Percentiles rank a stretch among this genome's conserved stretches.
Evolutionary conservation across 1,140 invertebrate species (phyloP).

Genomic region (Mamestra configurata): DNA sequence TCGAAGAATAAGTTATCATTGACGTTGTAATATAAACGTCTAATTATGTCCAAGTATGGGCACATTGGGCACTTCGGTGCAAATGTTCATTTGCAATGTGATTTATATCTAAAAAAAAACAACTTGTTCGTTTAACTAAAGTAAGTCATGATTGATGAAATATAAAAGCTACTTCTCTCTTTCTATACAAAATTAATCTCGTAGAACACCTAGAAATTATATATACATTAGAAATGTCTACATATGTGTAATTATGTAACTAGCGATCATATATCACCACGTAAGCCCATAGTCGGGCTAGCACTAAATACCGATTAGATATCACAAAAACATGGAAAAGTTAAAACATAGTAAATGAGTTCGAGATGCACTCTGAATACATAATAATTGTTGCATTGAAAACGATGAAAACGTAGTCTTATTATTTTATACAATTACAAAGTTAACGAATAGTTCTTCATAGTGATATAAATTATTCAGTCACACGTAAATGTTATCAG

Average conservation of each 20-base stretch:
- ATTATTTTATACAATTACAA: slow-evolving; percentile 66
- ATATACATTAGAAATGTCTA: slow-evolving; percentile 45
- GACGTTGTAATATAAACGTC: slow-evolving; percentile 45
- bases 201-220: slow-evolving; percentile 38
- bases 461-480: slow-evolving; percentile 59
- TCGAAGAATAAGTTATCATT: slow-evolving; percentile 36
- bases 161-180: slow-evolving; percentile 45
- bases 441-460: slow-evolving; percentile 41
- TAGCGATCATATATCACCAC: slow-evolving; percentile 34
- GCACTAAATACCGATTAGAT: slow-evolving; percentile 45
- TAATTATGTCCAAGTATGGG: slow-evolving; percentile 55
- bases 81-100: slow-evolving; percentile 45
- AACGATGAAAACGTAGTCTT: slow-evolving; percentile 67
- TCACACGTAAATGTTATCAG: slow-evolving; percentile 59
- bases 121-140: slow-evolving; percentile 49
- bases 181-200: slow-evolving; percentile 50
- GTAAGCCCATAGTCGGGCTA: slow-evolving; percentile 21
- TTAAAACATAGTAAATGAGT: slow-evolving; percentile 16
- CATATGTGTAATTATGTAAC: slow-evolving; percentile 42
- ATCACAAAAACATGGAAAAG: slow-evolving; percentile 48
- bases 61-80: slow-evolving; percentile 53
- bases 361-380: slow-evolving; percentile 37
- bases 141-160: slow-evolving; percentile 48
- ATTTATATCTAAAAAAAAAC: slow-evolving; percentile 43
- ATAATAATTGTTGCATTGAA: slow-evolving; percentile 58